Percentiles rank a stretch among this genome's conserved stretches.
These are phyloP conservation scores for Linnaemya vulpina DNA, from an alignment of 2,888 invertebrate species.

Conservation along the genomic window DNA sequence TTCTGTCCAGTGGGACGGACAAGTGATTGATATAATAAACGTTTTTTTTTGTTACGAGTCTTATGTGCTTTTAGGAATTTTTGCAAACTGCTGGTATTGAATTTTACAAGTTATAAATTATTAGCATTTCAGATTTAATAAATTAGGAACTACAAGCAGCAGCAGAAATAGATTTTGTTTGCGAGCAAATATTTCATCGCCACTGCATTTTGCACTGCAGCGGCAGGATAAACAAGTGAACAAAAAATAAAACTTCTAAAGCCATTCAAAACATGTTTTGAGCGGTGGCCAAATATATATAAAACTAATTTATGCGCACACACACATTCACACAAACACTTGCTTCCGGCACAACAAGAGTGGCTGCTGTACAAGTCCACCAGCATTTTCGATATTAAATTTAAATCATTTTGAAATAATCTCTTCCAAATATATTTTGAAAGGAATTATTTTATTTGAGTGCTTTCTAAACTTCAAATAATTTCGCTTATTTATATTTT, in stretches of 20 bases:
- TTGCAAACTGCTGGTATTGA: too few species aligned
- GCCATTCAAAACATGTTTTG: not conserved
- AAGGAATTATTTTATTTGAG: not conserved
- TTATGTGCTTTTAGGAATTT: not conserved
- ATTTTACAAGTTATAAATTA: too few species aligned
- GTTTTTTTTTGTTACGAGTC: conserved; percentile 1
- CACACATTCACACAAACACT: not conserved
- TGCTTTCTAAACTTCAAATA: not conserved
- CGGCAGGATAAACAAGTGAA: not conserved
- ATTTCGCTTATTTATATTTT: too few species aligned
- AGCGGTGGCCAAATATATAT: not conserved
- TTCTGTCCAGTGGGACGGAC: conserved; percentile 36
- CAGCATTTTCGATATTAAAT: too few species aligned
- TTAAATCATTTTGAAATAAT: not conserved
- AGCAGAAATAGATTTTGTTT: too few species aligned
- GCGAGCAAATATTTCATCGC: not conserved
- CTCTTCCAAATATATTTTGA: not conserved
- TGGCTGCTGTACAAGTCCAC: too few species aligned
- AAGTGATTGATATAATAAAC: conserved; percentile 47
- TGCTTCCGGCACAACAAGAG: not conserved
- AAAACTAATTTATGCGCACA: not conserved
- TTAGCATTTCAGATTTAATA: too few species aligned
- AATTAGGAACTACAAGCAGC: too few species aligned
- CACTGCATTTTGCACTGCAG: not conserved
- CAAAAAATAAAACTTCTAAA: not conserved